Conservation (phyloP, 64 coral and sea anemone genomes). For the Acropora tenuis region DNA sequence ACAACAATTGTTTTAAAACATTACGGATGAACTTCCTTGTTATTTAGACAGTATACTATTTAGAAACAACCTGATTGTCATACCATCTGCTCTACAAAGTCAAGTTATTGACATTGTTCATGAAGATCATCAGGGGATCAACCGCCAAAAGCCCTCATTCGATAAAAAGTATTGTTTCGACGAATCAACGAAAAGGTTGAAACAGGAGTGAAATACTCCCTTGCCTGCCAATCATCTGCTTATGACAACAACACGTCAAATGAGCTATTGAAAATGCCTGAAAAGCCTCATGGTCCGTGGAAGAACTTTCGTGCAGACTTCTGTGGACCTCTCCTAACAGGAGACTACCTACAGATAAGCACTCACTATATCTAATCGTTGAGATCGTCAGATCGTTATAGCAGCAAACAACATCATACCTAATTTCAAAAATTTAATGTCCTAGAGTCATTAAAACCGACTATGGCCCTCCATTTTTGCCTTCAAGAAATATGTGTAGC, state of each 20-base stretch:
- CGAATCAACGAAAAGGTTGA: no score
- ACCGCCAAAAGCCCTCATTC: no score
- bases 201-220: no score
- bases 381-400: conserved; percentile 2
- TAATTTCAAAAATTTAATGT: background rate
- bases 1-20: conserved; percentile 3
- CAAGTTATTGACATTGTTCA: conserved; percentile 5
- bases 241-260: no score
- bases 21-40: conserved; percentile 19
- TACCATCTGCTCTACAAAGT: background rate
- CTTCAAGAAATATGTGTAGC: background rate
- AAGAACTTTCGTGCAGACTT: conserved; percentile 42
- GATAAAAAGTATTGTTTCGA: no score
- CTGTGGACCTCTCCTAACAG: conserved; percentile 33
- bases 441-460: background rate
- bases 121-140: conserved; percentile 9
- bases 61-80: conserved; percentile 27
- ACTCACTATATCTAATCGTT: conserved; percentile 54
- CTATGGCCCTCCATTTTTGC: conserved; percentile 38
- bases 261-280: conserved; percentile 46
- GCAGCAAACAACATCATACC: conserved; percentile 12
- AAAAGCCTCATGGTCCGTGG: conserved; percentile 33
- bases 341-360: conserved; percentile 35
- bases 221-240: no score
- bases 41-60: background rate